phyloP scores from a whole-genome alignment of 2,797 vertebrate species.

The Dermochelys coriacea region DNA sequence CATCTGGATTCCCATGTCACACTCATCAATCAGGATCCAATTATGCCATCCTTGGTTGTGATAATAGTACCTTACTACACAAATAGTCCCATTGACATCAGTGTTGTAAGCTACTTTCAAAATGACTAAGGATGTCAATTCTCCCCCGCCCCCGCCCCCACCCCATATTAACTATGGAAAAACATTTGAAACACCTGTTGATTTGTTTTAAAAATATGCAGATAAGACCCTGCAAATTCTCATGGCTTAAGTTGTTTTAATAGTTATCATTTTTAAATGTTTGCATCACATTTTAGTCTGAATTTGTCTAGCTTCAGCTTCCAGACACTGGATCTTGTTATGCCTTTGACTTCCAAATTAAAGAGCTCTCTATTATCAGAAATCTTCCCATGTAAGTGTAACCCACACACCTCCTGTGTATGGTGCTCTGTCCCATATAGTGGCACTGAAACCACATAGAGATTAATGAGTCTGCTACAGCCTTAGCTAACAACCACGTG shows the following conservation, averaged over 20 bases:
- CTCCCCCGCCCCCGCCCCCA: accelerated
- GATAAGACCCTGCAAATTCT: neutral
- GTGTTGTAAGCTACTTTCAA: neutral
- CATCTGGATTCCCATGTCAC: neutral
- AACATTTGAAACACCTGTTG: neutral
- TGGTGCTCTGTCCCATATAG: no score
- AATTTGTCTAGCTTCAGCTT: neutral
- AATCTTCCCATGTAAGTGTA: neutral
- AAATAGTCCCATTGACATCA: neutral
- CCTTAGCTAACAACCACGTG: no score
- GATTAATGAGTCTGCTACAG: no score
- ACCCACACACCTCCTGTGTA: no score
- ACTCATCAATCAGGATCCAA: neutral
- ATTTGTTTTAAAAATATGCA: neutral
- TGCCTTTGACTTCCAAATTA: neutral
- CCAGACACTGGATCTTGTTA: neutral
- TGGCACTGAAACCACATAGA: no score
- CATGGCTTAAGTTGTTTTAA: neutral
- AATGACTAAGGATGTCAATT: neutral
- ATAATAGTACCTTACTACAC: neutral
- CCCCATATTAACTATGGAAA: neutral
- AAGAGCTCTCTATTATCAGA: neutral
- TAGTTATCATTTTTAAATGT: neutral
- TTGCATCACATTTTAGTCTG: neutral
- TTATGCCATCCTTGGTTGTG: neutral